Percentiles rank a stretch among this genome's conserved stretches.
Evolutionary conservation across 2,888 invertebrate genomes (phyloP).

Genomic region (Agrochola macilenta): DNA sequence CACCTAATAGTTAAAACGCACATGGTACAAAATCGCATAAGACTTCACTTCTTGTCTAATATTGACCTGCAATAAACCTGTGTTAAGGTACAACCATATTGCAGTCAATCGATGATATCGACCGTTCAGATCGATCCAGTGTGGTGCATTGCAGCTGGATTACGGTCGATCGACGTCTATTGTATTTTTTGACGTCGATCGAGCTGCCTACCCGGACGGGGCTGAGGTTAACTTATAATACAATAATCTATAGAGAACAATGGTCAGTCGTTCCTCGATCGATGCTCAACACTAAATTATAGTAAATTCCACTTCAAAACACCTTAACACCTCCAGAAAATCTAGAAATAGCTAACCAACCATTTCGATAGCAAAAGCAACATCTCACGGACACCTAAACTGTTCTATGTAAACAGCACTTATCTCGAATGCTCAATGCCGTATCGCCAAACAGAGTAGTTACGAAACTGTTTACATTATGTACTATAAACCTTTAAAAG

Average conservation of each 20-base stretch:
- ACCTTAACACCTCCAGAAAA: conserved; percentile 11
- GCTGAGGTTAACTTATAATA: neutral
- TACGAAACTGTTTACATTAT: conserved; percentile 53
- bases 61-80: neutral
- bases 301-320: neutral
- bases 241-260: neutral
- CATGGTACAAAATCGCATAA: neutral
- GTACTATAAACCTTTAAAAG: conserved; percentile 41
- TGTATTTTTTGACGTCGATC: neutral
- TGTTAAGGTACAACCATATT: neutral
- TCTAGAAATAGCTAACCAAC: conserved; percentile 8
- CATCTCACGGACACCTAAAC: conserved; percentile 42
- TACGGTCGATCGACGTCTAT: neutral
- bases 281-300: neutral
- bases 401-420: conserved; percentile 22
- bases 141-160: neutral
- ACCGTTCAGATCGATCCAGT: neutral
- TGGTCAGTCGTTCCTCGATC: neutral
- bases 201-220: neutral
- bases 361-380: conserved; percentile 8
- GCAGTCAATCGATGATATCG: neutral
- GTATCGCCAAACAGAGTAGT: conserved; percentile 42
- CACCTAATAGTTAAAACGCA: neutral
- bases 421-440: conserved; percentile 59
- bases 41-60: neutral